Evolutionary conservation across 1,140 invertebrate species (phyloP).

Genomic region (Hyles euphorbiae): DNA sequence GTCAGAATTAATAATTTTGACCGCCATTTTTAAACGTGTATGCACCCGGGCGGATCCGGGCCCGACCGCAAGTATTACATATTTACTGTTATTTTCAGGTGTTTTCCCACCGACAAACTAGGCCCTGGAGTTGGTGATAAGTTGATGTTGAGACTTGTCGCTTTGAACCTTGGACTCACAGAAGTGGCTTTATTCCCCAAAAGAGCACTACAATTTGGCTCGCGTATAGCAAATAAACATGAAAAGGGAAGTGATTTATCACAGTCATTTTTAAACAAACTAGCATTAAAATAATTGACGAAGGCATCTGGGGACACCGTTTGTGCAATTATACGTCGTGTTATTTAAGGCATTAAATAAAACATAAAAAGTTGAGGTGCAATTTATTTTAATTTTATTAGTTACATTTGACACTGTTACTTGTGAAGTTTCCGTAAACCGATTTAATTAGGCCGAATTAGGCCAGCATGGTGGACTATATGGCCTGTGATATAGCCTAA

Average conservation of each 20-base stretch:
- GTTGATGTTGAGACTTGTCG: constrained; percentile 88
- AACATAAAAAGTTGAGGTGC: constrained; percentile 1
- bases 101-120: constrained; percentile 78
- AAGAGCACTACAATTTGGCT: constrained; percentile 98
- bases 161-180: constrained; percentile 82
- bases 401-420: neutral
- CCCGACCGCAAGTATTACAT: neutral
- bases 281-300: too few species aligned
- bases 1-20: too few species aligned
- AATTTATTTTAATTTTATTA: constrained; percentile 20
- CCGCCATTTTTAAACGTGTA: too few species aligned
- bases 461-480: too few species aligned
- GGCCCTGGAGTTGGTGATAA: constrained; percentile 94
- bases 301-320: too few species aligned
- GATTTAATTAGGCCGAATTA: neutral
- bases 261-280: constrained; percentile 43
- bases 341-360: constrained; percentile 13
- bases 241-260: constrained; percentile 91
- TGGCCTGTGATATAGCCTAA: too few species aligned
- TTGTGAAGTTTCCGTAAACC: neutral
- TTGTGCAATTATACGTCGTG: neutral
- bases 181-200: constrained; percentile 86
- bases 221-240: constrained; percentile 93
- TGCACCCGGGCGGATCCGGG: too few species aligned
- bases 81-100: constrained; percentile 67